Evolutionary conservation across 2,888 invertebrate genomes (phyloP), one percentile per base, ranked within the genome.

Genomic region (Julus scanicus): DNA sequence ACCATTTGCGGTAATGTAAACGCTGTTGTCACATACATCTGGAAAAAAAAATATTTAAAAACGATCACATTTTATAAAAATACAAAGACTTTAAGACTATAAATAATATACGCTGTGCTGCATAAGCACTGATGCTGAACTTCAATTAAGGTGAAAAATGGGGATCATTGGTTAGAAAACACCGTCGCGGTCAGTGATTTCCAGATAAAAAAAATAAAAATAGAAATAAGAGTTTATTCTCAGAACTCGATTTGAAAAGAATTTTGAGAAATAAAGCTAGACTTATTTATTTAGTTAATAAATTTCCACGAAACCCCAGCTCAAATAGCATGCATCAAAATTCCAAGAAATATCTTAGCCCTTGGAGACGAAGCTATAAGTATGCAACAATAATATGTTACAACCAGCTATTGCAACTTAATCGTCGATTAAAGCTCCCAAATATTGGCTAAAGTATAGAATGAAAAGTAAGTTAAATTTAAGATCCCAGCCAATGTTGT

Each of bases 1-100:
- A 15, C 87, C 63, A 29, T 87, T 87, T 37, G 87, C 37, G 2
- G 87, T 87, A 11, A 87, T 87, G 63, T 87, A 87, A 49, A 87
- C 63, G 39, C 57, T 48, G 48, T 57, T 87, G 87, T 87, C 87
- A 87, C 87, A 57, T 13, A 49, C 53, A 87, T 87, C 87, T 87
- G 63, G 11, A 44, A 44, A 29, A 44, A 48, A 86, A 48, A 86
- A 17, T 15, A 13, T 3, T 8, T n/a, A 57, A 57, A 57, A 57
- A 57, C 17, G 17, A n/a, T 53, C 6, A 53, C 6, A 44, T 44
- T 44, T 8, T 2, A 44, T 44, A 44, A 44, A 29, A 29, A 29
- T 1, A 29, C 29, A 29, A 29, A 29, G 29, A 1, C 29, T 29
- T 29, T 29, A 29, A 29, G 29, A 44, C 44, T 44, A 44, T 44